These are phyloP conservation scores for Bubo bubo DNA, from an alignment of 2,113 vertebrate species.

Conservation along the genomic window DNA sequence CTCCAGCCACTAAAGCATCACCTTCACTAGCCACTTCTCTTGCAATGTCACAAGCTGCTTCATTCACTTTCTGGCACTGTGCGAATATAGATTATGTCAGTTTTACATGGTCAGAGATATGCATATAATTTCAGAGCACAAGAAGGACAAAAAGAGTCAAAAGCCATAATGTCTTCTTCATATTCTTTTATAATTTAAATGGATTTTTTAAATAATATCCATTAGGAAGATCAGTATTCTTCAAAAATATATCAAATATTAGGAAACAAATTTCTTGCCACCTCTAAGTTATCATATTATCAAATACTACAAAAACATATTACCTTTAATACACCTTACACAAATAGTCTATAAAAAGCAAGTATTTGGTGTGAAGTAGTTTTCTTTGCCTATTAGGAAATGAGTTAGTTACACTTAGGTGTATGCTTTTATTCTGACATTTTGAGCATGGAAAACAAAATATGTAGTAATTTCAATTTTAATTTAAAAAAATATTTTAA, in stretches of 20 bases:
- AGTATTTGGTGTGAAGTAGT: background rate
- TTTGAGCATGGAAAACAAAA: background rate
- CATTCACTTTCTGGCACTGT: constrained; percentile 91
- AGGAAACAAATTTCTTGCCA: background rate
- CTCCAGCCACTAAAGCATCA: constrained; percentile 93
- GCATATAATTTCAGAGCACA: background rate
- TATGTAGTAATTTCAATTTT: background rate
- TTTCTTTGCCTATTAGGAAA: background rate
- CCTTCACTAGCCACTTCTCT: constrained; percentile 90
- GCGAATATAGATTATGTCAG: background rate
- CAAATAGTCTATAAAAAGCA: background rate
- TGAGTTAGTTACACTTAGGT: background rate
- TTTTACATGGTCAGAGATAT: background rate
- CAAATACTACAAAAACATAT: background rate
- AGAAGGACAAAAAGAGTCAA: background rate
- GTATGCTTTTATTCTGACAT: background rate
- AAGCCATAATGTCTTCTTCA: background rate
- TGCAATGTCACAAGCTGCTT: constrained; percentile 95
- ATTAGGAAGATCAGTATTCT: background rate
- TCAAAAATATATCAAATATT: background rate
- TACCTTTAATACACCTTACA: background rate
- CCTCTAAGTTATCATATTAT: background rate
- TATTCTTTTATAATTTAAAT: background rate
- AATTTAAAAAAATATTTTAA: background rate
- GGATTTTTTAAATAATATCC: background rate